A percentile compares a stretch with the other conserved stretches of the same genome.
Conservation (phyloP, 1,140 invertebrate species). For the Leptonema lineaticorne region DNA sequence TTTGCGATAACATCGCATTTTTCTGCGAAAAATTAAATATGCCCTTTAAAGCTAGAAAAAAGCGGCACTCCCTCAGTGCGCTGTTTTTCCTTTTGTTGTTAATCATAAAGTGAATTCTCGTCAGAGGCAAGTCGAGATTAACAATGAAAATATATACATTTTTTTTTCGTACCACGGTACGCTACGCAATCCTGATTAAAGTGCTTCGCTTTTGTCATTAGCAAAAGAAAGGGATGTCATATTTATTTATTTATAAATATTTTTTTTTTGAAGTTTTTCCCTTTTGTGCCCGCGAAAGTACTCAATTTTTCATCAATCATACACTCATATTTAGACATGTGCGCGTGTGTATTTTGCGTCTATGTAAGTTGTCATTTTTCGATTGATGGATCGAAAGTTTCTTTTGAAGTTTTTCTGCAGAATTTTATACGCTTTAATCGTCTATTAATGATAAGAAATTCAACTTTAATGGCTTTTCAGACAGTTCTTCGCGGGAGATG, state of each 20-base stretch:
- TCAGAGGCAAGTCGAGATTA: background rate
- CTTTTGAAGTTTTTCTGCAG: background rate
- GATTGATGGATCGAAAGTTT: slow-evolving; percentile 10
- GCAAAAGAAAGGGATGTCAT: background rate
- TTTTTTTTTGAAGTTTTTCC: no score
- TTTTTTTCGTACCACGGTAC: background rate
- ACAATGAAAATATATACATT: background rate
- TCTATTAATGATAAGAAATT: no score
- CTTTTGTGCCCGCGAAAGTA: background rate
- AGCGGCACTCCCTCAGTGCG: no score
- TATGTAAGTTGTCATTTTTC: no score
- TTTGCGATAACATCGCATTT: background rate
- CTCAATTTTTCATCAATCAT: slow-evolving; percentile 4
- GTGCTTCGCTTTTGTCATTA: slow-evolving; percentile 1
- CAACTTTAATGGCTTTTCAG: no score
- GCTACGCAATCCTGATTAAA: no score
- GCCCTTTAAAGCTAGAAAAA: background rate
- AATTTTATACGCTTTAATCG: no score
- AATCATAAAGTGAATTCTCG: background rate
- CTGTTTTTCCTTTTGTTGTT: no score
- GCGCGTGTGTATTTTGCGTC: background rate
- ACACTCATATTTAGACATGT: background rate
- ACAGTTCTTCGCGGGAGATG: no score
- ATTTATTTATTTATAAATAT: background rate
- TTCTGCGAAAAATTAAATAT: slow-evolving; percentile 1